These are phyloP conservation scores for Cremastinae sp. DNA, from an alignment of 2,888 invertebrate species.

Conservation along the genomic window DNA sequence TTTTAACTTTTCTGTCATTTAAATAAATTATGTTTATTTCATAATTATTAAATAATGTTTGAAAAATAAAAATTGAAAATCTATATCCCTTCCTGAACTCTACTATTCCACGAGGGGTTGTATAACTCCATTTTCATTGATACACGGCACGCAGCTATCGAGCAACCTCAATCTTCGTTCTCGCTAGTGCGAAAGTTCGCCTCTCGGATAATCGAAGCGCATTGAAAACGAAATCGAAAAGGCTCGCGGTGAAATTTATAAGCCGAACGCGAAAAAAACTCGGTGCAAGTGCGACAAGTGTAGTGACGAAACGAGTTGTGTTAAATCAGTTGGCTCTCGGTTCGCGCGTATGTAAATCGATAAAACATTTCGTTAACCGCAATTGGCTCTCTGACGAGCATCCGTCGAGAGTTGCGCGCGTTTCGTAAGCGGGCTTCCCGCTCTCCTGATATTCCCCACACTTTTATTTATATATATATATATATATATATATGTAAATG, in stretches of 20 bases:
- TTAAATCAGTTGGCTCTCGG: conserved; percentile 4
- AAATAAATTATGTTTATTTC: too few species aligned
- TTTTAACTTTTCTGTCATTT: too few species aligned
- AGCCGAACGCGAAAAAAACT: not conserved
- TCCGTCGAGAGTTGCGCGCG: conserved; percentile 29
- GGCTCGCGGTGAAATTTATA: not conserved
- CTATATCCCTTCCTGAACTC: too few species aligned
- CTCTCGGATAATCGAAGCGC: not conserved
- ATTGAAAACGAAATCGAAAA: not conserved
- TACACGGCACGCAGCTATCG: too few species aligned
- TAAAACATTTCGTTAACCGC: conserved; percentile 35
- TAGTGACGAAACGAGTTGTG: conserved; percentile 15
- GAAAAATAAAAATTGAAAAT: too few species aligned
- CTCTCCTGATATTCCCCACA: conserved; percentile 26
- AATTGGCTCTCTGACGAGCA: conserved; percentile 48
- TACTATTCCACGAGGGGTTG: too few species aligned
- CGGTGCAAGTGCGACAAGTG: conserved; percentile 12
- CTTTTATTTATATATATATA: conserved; percentile 4
- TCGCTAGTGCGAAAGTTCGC: not conserved
- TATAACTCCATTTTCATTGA: too few species aligned
- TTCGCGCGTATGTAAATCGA: conserved; percentile 43
- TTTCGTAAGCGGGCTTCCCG: conserved; percentile 28
- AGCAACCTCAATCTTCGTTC: not conserved
- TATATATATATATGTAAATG: not conserved
- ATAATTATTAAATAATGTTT: too few species aligned